Percentiles rank a stretch among this genome's conserved stretches.
These are phyloP conservation scores for Cataglyphis cursor DNA, from an alignment of 2,888 invertebrate species.

Conservation along the genomic window DNA sequence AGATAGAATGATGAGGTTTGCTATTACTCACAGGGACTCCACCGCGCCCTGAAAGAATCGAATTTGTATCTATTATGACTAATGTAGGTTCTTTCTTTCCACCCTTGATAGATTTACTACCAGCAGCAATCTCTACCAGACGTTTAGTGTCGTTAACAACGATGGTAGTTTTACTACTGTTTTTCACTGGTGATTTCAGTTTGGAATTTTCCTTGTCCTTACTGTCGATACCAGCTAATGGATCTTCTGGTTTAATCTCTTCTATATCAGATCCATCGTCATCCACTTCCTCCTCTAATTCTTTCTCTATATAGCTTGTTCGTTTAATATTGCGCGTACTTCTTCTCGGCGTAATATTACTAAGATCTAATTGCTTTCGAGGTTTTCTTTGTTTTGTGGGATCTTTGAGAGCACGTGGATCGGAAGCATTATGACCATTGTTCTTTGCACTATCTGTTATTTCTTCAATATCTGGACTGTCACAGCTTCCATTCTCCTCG, in stretches of 20 bases:
- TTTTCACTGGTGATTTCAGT: conserved; percentile 80
- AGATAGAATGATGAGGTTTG: conserved; percentile 77
- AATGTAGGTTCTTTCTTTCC: conserved; percentile 92
- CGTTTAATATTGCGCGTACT: conserved; percentile 89
- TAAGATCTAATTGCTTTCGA: conserved; percentile 82
- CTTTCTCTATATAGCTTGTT: conserved; percentile 88
- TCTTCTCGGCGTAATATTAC: conserved; percentile 87
- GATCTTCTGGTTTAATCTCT: conserved; percentile 89
- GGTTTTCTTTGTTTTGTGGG: conserved; percentile 81
- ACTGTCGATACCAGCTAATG: conserved; percentile 87
- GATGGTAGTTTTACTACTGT: conserved; percentile 88
- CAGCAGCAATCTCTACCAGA: conserved; percentile 91
- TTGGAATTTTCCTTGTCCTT: conserved; percentile 85
- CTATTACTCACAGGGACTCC: conserved; percentile 87
- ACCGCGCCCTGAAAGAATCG: conserved; percentile 90
- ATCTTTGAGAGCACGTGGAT: conserved; percentile 72
- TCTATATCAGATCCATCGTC: conserved; percentile 90
- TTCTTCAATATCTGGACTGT: conserved; percentile 85
- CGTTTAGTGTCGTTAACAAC: conserved; percentile 92
- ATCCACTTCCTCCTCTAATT: conserved; percentile 87
- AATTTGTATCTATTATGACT: conserved; percentile 93
- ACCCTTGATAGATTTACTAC: conserved; percentile 87
- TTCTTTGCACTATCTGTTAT: conserved; percentile 82
- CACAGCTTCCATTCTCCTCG: conserved; percentile 85
- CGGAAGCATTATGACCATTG: conserved; percentile 79